Conservation (phyloP, 2,888 invertebrate species). For the Drosophila lacicola region DNA sequence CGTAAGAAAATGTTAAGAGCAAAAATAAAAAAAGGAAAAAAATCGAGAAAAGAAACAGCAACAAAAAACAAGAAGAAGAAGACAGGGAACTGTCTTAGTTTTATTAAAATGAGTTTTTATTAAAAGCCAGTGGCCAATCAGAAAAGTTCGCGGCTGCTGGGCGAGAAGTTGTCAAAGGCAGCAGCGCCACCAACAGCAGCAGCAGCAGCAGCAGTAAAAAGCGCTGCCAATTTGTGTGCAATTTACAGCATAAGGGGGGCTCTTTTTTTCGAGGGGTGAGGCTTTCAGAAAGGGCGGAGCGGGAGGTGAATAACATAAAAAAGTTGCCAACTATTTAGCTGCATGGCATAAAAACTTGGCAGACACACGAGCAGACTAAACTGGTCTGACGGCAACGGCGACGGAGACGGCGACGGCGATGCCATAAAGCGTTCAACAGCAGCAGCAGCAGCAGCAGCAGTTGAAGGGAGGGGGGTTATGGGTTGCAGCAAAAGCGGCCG, state of each 20-base stretch:
- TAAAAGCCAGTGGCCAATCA: constrained; percentile 54
- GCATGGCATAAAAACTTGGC: constrained; percentile 68
- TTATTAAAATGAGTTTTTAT: constrained; percentile 66
- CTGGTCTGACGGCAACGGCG: constrained; percentile 45
- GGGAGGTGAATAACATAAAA: constrained; percentile 46
- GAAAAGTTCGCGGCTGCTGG: constrained; percentile 39
- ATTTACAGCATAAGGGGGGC: constrained; percentile 54
- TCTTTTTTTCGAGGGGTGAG: constrained; percentile 4
- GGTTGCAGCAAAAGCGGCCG: constrained; percentile 24
- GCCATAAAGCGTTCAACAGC: constrained; percentile 70
- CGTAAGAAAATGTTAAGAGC: constrained; percentile 14
- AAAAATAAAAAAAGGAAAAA: background rate
- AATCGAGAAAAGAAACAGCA: background rate
- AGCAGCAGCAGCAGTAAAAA: constrained; percentile 46
- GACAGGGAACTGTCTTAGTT: constrained; percentile 59
- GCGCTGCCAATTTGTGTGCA: constrained; percentile 75
- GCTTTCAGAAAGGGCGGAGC: background rate
- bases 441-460: constrained; percentile 17
- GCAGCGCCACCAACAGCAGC: constrained; percentile 28
- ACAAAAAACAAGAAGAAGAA: constrained; percentile 29
- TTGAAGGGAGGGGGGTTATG: background rate
- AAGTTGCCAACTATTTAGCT: constrained; percentile 76
- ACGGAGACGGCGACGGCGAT: constrained; percentile 12
- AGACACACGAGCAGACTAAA: constrained; percentile 77
- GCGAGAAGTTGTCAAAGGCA: constrained; percentile 70